A percentile compares a stretch with the other conserved stretches of the same genome.
phyloP scores from a whole-genome alignment of 2,113 vertebrate genomes.

The Varanus salvator region DNA sequence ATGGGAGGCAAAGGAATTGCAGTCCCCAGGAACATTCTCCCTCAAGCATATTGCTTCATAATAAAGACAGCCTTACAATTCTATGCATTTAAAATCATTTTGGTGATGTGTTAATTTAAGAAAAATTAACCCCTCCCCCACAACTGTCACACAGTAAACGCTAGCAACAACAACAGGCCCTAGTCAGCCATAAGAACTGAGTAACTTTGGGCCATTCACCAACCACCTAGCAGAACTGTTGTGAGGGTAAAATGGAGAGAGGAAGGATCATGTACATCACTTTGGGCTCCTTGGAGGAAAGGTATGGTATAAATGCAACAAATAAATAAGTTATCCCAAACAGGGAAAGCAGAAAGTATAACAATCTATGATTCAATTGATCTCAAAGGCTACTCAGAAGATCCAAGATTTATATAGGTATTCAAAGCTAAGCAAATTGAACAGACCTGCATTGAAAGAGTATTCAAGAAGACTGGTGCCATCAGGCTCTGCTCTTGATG shows the following conservation, averaged over 20 bases:
- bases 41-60: not conserved
- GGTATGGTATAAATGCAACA: too few species aligned
- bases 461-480: not conserved
- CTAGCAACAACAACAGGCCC: not conserved
- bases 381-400: not conserved
- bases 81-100: not conserved
- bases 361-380: not conserved
- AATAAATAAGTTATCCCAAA: not conserved
- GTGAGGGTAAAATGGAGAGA: too few species aligned
- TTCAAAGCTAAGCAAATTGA: not conserved
- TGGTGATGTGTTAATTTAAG: too few species aligned
- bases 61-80: not conserved
- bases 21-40: not conserved
- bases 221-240: too few species aligned
- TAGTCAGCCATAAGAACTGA: too few species aligned
- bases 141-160: too few species aligned
- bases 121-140: too few species aligned
- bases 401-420: not conserved
- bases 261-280: too few species aligned
- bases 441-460: not conserved
- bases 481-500: not conserved
- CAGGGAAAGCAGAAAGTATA: not conserved
- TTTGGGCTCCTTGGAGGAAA: too few species aligned
- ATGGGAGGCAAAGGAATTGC: not conserved
- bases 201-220: too few species aligned